Base-by-base conservation (phyloP, 1,140 invertebrate species). In the Drosophila elegans region DNA sequence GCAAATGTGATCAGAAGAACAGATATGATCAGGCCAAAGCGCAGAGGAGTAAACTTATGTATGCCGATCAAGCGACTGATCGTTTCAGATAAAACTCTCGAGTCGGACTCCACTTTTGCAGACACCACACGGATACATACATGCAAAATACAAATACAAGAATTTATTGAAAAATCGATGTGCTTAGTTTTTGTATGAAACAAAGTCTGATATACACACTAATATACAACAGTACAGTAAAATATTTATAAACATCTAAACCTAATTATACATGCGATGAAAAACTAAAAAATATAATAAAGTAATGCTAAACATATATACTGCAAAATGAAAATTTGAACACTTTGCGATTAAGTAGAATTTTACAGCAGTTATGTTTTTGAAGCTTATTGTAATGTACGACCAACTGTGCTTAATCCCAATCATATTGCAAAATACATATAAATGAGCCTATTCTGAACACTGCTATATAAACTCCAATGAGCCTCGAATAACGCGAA, bases 181-280 rank as follows among this genome's bases (percentile, higher is more conserved):
- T 88, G 83, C 83, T 88, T 88, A 88, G 83, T 88, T 78, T 78
- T 86, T 88, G 83, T 88, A 88, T 88, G 84, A 88, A 88, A 88
- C 84, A 84, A 88, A 88, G 84, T 88, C 84, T 88, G 84, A 88
- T 88, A 88, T 88, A 88, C 85, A 88, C 84, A 88, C 84, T 88
- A 88, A 88, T 88, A 88, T 88, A 88, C 84, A 88, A 72, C 66
- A 89, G 72, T 80, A 83, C 84, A 68, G 72, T 88, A 83, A 89
- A 80, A 73, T 83, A 80, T 83, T 84, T 80, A 83, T 63, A 77
- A 77, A 60, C 64, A 63, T 84, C 85, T 85, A 85, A 86, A 88
- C 75, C 88, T 89, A 80, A 86, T 83, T 83, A 89, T 86, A 88
- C 81, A 61, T 75, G 45, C 72, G 45, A 69, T 29, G 21, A 53